Conservation (phyloP, 2,888 invertebrate species). For the Catonia carolina region DNA sequence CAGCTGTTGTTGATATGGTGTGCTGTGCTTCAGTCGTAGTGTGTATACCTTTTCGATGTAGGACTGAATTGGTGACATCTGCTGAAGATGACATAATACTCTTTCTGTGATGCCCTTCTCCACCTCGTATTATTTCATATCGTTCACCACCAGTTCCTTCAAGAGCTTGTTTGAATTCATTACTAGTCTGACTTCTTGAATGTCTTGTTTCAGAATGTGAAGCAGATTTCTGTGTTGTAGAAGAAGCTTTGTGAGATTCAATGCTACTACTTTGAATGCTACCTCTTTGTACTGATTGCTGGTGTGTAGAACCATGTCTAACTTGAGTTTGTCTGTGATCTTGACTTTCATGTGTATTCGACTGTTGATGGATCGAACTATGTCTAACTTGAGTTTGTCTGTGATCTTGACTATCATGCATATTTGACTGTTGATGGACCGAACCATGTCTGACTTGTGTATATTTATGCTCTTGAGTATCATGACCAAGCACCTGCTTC, state of each 20-base stretch:
- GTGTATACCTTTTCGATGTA: conserved; percentile 65
- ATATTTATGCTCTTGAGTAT: conserved; percentile 10
- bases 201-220: conserved; percentile 15
- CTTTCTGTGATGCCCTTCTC: conserved; percentile 57
- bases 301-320: not conserved
- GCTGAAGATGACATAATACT: conserved; percentile 62
- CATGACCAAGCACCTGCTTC: conserved; percentile 19
- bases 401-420: conserved; percentile 17
- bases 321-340: too few relatives aligned
- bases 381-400: too few relatives aligned
- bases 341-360: too few relatives aligned
- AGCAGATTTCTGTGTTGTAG: conserved; percentile 5
- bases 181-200: conserved; percentile 29
- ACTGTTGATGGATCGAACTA: conserved; percentile 15
- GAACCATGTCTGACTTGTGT: conserved; percentile 1
- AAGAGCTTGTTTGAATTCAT: conserved; percentile 29
- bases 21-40: conserved; percentile 66
- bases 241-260: not conserved
- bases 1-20: conserved; percentile 61
- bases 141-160: conserved; percentile 29
- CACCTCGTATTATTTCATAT: conserved; percentile 30
- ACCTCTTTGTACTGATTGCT: conserved; percentile 11
- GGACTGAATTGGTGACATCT: conserved; percentile 67
- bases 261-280: not conserved
- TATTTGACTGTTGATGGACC: conserved; percentile 16